Percentiles rank a stretch among this genome's conserved stretches.
Evolutionary conservation across 2,113 vertebrate species (phyloP).

Genomic region (Furnarius figulus): DNA sequence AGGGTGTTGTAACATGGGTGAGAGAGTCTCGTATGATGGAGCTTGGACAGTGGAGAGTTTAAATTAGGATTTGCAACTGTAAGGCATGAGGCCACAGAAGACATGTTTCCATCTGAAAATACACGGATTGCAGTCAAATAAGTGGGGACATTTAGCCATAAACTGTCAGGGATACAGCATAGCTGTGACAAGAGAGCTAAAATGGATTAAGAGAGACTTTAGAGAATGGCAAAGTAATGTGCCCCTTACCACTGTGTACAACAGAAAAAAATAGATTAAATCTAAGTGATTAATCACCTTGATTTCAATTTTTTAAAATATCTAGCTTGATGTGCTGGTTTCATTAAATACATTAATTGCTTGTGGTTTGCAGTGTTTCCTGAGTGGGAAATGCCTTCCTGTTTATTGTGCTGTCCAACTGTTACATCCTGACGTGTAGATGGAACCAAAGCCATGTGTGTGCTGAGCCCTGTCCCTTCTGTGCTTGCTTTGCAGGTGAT

Average conservation of each 20-base stretch:
- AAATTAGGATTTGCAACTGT: background rate
- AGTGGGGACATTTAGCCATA: background rate
- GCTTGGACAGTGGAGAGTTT: background rate
- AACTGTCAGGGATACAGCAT: background rate
- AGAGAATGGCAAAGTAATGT: background rate
- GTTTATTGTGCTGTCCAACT: background rate
- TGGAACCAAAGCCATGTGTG: background rate
- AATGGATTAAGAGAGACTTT: background rate
- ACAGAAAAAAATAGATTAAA: background rate
- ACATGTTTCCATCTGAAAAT: background rate
- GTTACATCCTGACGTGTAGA: background rate
- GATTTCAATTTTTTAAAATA: background rate
- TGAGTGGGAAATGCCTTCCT: background rate
- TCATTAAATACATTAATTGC: slow-evolving; percentile 33
- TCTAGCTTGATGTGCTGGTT: background rate
- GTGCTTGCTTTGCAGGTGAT: slow-evolving; percentile 79
- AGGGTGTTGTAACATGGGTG: background rate
- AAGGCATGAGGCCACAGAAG: background rate
- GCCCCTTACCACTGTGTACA: background rate
- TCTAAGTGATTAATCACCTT: background rate
- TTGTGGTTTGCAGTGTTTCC: slow-evolving; percentile 29
- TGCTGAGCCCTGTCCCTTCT: background rate
- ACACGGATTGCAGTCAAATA: background rate
- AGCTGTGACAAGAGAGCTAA: background rate
- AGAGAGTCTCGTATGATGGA: background rate